Conservation (phyloP, 2,797 vertebrate species). For the Crenichthys baileyi region DNA sequence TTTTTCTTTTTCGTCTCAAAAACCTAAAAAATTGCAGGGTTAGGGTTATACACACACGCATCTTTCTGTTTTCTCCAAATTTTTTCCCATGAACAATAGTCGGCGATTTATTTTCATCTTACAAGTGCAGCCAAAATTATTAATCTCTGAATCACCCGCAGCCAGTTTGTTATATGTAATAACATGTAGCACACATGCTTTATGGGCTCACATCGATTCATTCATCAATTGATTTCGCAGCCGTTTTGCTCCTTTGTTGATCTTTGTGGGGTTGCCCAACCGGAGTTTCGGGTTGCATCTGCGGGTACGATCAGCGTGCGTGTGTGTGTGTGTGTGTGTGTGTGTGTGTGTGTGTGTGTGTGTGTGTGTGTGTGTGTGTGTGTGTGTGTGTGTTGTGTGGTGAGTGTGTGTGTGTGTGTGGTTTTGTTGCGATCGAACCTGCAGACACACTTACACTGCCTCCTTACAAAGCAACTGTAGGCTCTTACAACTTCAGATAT, state of each 20-base stretch:
- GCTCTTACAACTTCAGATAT: constrained; percentile 27
- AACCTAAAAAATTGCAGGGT: background rate
- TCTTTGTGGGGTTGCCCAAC: constrained; percentile 75
- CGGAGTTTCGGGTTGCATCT: constrained; percentile 75
- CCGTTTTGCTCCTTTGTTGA: constrained; percentile 78
- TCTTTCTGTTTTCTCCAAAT: background rate
- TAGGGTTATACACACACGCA: background rate
- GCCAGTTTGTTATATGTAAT: constrained; percentile 69
- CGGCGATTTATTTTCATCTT: constrained; percentile 28
- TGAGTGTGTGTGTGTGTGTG: constrained; percentile 32
- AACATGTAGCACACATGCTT: constrained; percentile 64
- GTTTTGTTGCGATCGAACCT: constrained; percentile 72
- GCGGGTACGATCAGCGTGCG: constrained; percentile 53
- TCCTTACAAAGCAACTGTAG: constrained; percentile 56
- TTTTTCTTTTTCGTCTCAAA: background rate
- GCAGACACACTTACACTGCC: constrained; percentile 46
- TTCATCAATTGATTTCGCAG: constrained; percentile 81
- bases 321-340: constrained; percentile 39
- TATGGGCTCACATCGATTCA: constrained; percentile 66
- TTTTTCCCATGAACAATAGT: constrained; percentile 13
- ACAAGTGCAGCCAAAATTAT: constrained; percentile 48
- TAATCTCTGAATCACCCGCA: constrained; percentile 49
- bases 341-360: constrained; percentile 33
- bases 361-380: constrained; percentile 26
- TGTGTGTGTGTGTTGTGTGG: constrained; percentile 43